Evolutionary conservation across 2,113 vertebrate species (phyloP).

Genomic region (Aptenodytes patagonicus): DNA sequence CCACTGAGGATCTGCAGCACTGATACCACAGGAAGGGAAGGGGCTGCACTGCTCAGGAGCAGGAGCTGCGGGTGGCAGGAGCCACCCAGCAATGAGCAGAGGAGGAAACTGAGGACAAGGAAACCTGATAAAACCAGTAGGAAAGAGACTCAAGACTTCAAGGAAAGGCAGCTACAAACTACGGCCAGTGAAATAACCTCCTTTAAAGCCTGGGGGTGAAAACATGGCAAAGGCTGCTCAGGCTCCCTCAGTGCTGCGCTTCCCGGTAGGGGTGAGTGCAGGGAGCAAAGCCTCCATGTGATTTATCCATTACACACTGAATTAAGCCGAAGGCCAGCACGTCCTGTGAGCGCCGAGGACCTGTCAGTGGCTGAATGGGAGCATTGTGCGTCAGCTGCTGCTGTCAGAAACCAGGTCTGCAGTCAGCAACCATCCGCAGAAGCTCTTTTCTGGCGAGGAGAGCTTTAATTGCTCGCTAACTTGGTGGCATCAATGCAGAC

Average conservation of each 20-base stretch:
- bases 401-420: background rate
- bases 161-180: background rate
- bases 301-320: constrained; percentile 7
- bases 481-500: background rate
- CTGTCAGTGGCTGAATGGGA: constrained; percentile 38
- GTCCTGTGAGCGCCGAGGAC: background rate
- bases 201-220: background rate
- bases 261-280: rapidly evolving
- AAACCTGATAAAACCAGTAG: background rate
- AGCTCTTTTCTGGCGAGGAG: background rate
- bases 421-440: background rate
- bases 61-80: background rate
- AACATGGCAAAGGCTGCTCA: background rate
- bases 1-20: background rate
- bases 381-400: constrained; percentile 49
- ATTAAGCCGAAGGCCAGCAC: background rate
- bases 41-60: background rate
- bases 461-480: background rate
- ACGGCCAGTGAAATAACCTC: rapidly evolving
- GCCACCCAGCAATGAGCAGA: background rate
- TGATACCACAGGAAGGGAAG: background rate
- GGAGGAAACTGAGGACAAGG: background rate
- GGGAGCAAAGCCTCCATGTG: background rate
- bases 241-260: rapidly evolving
- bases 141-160: background rate